These are phyloP conservation scores for Dallia pectoralis DNA, from an alignment of 2,797 vertebrate genomes.

Conservation along the genomic window DNA sequence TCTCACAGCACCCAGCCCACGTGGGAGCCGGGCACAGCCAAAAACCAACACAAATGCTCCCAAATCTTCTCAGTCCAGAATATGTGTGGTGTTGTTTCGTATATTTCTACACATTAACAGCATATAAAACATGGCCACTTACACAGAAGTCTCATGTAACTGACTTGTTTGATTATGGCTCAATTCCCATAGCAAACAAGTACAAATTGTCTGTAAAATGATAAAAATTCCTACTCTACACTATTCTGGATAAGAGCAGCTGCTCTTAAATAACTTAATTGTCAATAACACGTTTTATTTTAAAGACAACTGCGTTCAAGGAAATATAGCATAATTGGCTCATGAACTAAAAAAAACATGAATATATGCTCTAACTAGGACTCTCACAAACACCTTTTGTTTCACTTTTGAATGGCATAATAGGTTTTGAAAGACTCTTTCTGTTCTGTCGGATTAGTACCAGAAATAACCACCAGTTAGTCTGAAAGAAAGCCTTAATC, in stretches of 20 bases:
- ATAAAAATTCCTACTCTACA: too few species aligned
- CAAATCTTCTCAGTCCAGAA: conserved; percentile 43
- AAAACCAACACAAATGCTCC: conserved; percentile 25
- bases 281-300: neutral
- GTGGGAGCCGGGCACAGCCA: conserved; percentile 30
- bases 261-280: too few species aligned
- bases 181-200: too few species aligned
- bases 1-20: conserved; percentile 9
- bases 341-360: neutral
- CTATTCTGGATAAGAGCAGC: too few species aligned
- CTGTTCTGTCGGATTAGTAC: neutral
- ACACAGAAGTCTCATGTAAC: too few species aligned
- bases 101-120: conserved; percentile 37
- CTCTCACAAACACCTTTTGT: neutral
- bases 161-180: too few species aligned
- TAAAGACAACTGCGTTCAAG: neutral
- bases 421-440: neutral
- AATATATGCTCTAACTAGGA: neutral
- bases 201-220: too few species aligned
- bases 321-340: neutral
- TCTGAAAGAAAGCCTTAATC: neutral
- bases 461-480: neutral
- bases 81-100: conserved; percentile 43
- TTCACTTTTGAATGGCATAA: neutral
- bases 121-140: too few species aligned